Conservation (phyloP, 2,888 invertebrate genomes). For the Drosophila anomalata region DNA sequence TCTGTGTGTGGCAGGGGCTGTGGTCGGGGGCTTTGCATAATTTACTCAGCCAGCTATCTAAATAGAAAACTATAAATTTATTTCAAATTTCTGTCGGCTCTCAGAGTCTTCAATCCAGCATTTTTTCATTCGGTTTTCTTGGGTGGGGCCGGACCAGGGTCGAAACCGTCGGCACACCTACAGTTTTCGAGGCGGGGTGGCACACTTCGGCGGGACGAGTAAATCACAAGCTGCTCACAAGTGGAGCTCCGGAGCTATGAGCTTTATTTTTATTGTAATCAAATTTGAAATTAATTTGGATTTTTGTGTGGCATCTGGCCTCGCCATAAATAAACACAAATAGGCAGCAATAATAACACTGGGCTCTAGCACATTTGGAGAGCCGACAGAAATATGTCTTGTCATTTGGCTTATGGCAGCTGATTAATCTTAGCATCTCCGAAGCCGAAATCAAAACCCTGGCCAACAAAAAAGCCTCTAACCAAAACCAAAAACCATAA, state of each 20-base stretch:
- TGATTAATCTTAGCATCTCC: slow-evolving; percentile 76
- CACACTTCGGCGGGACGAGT: slow-evolving; percentile 45
- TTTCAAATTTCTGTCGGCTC: slow-evolving; percentile 37
- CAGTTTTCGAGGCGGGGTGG: slow-evolving; percentile 9
- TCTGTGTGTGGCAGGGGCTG: slow-evolving; percentile 27
- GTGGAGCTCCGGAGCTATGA: slow-evolving; percentile 42
- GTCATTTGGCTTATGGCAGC: slow-evolving; percentile 78
- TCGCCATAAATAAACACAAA: slow-evolving; percentile 70
- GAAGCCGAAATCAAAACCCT: slow-evolving; percentile 44
- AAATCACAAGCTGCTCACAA: slow-evolving; percentile 69
- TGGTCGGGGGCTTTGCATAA: slow-evolving; percentile 58
- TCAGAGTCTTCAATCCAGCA: slow-evolving; percentile 18
- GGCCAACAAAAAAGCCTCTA: slow-evolving; percentile 1
- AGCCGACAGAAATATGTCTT: slow-evolving; percentile 64
- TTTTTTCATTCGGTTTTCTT: slow-evolving; percentile 14
- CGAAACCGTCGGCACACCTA: slow-evolving; percentile 30
- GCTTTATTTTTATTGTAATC: slow-evolving; percentile 74
- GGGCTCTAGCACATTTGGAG: slow-evolving; percentile 30
- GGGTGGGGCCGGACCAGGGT: slow-evolving; percentile 32
- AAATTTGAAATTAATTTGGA: slow-evolving; percentile 74
- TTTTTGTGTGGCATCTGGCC: slow-evolving; percentile 51
- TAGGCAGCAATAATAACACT: slow-evolving; percentile 67
- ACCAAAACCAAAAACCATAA: slow-evolving; percentile 11
- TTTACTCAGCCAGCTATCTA: slow-evolving; percentile 51
- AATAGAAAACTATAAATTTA: slow-evolving; percentile 71